Percentiles rank a stretch among this genome's conserved stretches.
These are phyloP conservation scores for Austrofundulus limnaeus DNA, from an alignment of 2,113 vertebrate species.

Conservation along the genomic window DNA sequence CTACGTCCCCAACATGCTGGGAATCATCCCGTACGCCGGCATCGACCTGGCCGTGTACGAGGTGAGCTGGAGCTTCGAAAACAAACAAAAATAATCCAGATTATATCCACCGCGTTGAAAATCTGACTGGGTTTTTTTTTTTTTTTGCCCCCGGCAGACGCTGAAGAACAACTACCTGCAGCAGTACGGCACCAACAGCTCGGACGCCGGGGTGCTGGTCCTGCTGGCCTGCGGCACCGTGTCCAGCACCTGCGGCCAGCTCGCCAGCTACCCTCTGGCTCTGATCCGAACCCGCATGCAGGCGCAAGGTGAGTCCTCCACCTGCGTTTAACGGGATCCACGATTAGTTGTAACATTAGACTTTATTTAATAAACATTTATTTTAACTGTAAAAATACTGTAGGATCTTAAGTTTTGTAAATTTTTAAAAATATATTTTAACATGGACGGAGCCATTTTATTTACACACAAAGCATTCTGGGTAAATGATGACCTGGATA, in stretches of 20 bases:
- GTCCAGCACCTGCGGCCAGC: slow-evolving; percentile 94
- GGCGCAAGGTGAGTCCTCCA: slow-evolving; percentile 86
- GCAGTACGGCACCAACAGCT: slow-evolving; percentile 81
- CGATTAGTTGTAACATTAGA: too few species aligned
- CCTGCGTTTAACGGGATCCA: too few species aligned
- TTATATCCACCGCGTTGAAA: too few species aligned
- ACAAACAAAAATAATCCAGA: too few species aligned
- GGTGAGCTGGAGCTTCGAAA: slow-evolving; percentile 71
- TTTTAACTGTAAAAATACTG: too few species aligned
- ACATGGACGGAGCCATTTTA: too few species aligned
- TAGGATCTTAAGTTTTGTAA: too few species aligned
- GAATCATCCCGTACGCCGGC: slow-evolving; percentile 95
- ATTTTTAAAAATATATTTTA: too few species aligned
- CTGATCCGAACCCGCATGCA: slow-evolving; percentile 96
- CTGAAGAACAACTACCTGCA: slow-evolving; percentile 92
- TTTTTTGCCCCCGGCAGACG: slow-evolving; percentile 74
- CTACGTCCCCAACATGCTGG: slow-evolving; percentile 94
- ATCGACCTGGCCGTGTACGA: slow-evolving; percentile 96
- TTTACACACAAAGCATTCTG: too few species aligned
- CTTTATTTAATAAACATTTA: too few species aligned
- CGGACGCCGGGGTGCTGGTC: slow-evolving; percentile 87
- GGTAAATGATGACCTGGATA: too few species aligned
- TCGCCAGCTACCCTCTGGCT: slow-evolving; percentile 94
- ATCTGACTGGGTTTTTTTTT: not conserved
- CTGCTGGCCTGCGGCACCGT: slow-evolving; percentile 93